A percentile compares a stretch with the other conserved stretches of the same genome.
phyloP scores from a whole-genome alignment of 1,140 invertebrate species.

The Drosophila seguyi region DNA sequence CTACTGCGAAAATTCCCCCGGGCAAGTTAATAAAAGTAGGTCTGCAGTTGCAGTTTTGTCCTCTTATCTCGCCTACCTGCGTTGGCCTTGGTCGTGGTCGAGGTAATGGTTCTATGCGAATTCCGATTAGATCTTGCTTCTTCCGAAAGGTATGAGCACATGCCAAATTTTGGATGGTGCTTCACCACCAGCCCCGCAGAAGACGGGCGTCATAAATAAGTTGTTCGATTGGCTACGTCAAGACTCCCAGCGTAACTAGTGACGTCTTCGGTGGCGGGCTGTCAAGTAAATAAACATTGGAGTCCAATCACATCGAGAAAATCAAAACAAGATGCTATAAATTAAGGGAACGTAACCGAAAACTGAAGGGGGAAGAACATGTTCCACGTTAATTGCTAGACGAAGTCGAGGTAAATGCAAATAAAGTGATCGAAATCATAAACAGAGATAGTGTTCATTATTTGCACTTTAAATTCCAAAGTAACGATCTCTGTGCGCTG shows the following conservation, averaged over 20 bases:
- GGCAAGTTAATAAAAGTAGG: not conserved
- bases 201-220: conserved; percentile 19
- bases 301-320: conserved; percentile 18
- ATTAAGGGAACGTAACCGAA: conserved; percentile 22
- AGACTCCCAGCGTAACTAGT: conserved; percentile 9
- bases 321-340: conserved; percentile 26
- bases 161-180: conserved; percentile 21
- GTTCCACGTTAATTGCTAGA: conserved; percentile 35
- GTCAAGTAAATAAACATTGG: conserved; percentile 17
- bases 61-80: conserved; percentile 18
- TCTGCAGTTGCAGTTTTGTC: conserved; percentile 8
- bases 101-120: conserved; percentile 14
- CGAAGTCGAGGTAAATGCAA: conserved; percentile 14
- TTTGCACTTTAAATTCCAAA: conserved; percentile 20
- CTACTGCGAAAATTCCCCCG: conserved; percentile 1
- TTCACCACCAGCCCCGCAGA: conserved; percentile 20
- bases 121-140: conserved; percentile 38
- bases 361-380: conserved; percentile 13
- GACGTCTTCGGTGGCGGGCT: conserved; percentile 9
- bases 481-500: not conserved
- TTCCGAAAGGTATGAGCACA: conserved; percentile 25
- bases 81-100: conserved; percentile 8
- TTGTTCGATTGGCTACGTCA: conserved; percentile 13
- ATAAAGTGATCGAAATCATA: conserved; percentile 20
- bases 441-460: conserved; percentile 4